Conservation (phyloP, 2,888 invertebrate species). For the Chironomus tentans region DNA sequence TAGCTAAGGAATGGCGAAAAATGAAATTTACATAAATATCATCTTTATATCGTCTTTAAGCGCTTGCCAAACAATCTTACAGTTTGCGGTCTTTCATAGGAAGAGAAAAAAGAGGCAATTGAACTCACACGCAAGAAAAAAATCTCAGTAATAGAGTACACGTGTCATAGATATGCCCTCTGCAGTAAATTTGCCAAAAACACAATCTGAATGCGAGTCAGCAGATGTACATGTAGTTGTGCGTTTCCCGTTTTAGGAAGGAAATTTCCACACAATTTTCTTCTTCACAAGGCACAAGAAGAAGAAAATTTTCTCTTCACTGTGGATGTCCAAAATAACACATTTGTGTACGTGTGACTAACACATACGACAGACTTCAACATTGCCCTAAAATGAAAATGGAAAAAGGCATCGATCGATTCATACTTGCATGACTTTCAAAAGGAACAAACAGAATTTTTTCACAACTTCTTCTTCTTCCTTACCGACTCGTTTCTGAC, state of each 20-base stretch:
- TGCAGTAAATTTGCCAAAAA: too few species aligned
- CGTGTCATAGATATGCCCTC: background rate
- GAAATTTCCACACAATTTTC: background rate
- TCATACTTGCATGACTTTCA: conserved; percentile 2
- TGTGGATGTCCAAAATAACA: background rate
- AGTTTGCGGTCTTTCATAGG: too few species aligned
- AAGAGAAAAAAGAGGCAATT: background rate
- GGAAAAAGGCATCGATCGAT: conserved; percentile 13
- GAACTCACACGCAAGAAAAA: background rate
- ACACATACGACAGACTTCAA: background rate
- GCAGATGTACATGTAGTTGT: background rate
- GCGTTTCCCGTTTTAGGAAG: background rate
- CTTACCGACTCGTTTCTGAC: too few species aligned
- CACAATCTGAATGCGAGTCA: too few species aligned
- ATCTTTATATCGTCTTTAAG: too few species aligned
- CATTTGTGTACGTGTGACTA: background rate
- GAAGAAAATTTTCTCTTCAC: background rate
- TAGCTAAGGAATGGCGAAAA: too few species aligned
- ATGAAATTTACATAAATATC: too few species aligned
- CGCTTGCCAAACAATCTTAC: too few species aligned
- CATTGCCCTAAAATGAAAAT: background rate
- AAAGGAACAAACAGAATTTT: conserved; percentile 14
- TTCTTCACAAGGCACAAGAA: background rate
- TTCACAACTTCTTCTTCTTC: background rate
- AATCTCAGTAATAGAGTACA: background rate